Evolutionary conservation across 2,113 vertebrate species (phyloP).

Genomic region (Mobula hypostoma): DNA sequence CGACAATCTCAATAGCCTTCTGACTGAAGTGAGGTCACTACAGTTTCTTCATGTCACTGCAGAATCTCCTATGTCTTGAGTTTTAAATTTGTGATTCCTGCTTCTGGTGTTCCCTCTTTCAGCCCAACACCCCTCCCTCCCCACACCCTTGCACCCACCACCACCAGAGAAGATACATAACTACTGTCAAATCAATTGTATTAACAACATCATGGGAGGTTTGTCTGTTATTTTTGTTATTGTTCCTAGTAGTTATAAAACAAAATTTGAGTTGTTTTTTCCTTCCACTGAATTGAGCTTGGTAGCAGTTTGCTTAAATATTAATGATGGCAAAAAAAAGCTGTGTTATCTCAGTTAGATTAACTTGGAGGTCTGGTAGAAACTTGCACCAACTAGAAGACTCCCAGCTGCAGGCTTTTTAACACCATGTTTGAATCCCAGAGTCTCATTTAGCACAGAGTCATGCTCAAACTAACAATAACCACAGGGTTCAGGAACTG

Average conservation of each 20-base stretch:
- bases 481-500: conserved; percentile 37
- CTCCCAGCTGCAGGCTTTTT: conserved; percentile 34
- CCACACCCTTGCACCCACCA: too few relatives aligned
- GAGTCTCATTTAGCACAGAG: conserved; percentile 30
- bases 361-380: conserved; percentile 24
- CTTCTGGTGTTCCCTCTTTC: background rate
- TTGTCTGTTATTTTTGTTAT: background rate
- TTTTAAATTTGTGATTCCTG: background rate
- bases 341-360: conserved; percentile 14
- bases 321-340: background rate
- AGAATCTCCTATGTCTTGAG: background rate
- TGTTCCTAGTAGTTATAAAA: background rate
- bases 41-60: background rate
- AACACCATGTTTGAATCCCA: conserved; percentile 21
- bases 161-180: background rate
- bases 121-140: too few relatives aligned
- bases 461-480: conserved; percentile 37
- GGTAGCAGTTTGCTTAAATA: background rate
- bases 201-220: background rate
- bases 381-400: conserved; percentile 2
- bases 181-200: background rate
- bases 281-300: conserved; percentile 3
- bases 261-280: background rate
- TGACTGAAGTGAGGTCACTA: background rate
- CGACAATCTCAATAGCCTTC: background rate